Percentiles rank a stretch among this genome's conserved stretches.
These are phyloP conservation scores for Semaprochilodus insignis DNA, from an alignment of 2,797 vertebrate genomes.

Conservation along the genomic window DNA sequence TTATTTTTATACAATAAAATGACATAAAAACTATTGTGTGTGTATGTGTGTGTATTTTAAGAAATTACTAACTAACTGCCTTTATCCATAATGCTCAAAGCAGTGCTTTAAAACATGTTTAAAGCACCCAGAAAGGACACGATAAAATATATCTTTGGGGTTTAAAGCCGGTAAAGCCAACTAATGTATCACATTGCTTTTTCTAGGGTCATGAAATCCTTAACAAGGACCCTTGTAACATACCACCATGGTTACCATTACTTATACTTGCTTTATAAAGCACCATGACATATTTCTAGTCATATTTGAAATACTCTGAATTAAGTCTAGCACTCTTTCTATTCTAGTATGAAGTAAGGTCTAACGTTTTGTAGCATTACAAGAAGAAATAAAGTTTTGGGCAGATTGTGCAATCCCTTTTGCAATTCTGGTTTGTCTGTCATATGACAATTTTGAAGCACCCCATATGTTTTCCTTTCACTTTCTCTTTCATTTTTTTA, in stretches of 20 bases:
- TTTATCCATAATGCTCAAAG: not conserved
- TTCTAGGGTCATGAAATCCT: not conserved
- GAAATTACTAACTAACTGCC: not conserved
- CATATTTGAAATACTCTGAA: not conserved
- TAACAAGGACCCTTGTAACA: not conserved
- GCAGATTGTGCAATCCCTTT: slow-evolving; percentile 53
- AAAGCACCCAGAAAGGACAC: not conserved
- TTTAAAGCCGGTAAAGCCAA: not conserved
- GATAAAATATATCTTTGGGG: not conserved
- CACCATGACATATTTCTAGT: not conserved
- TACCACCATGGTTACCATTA: not conserved
- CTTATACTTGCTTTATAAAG: not conserved
- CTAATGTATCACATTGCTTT: not conserved
- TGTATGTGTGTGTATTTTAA: not conserved
- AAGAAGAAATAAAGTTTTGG: slow-evolving; percentile 46
- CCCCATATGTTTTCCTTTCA: slow-evolving; percentile 49
- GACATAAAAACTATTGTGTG: not conserved
- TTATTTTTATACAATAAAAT: slow-evolving; percentile 54
- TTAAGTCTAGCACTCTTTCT: not conserved
- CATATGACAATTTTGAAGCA: slow-evolving; percentile 43
- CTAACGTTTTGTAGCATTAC: slow-evolving; percentile 43
- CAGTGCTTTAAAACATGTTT: not conserved
- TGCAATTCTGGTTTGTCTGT: slow-evolving; percentile 55
- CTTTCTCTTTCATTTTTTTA: slow-evolving; percentile 2
- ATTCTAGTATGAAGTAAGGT: not conserved